These are phyloP conservation scores for Sinelater perroti DNA, from an alignment of 2,888 invertebrate genomes.

Conservation along the genomic window DNA sequence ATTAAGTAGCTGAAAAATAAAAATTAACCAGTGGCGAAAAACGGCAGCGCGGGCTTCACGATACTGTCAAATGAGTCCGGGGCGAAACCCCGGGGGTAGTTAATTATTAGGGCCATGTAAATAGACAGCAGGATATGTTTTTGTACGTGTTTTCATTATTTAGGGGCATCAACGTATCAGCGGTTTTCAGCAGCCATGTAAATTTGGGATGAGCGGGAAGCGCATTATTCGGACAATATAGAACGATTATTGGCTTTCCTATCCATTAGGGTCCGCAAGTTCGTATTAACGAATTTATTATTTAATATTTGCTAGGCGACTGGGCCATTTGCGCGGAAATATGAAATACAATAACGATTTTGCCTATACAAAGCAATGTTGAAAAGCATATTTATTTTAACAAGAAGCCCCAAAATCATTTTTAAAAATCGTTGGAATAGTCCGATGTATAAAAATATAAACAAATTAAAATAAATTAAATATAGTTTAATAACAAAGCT, in stretches of 20 bases:
- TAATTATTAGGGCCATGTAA: slow-evolving; percentile 29
- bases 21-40: too few relatives aligned
- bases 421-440: not conserved
- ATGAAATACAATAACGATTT: too few relatives aligned
- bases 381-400: too few relatives aligned
- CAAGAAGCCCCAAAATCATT: not conserved
- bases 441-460: too few relatives aligned
- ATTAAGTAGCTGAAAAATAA: not conserved
- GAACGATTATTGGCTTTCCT: too few relatives aligned
- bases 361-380: too few relatives aligned
- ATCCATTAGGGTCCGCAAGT: too few relatives aligned
- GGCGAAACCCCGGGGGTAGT: slow-evolving; percentile 8
- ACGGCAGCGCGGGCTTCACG: not conserved
- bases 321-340: too few relatives aligned
- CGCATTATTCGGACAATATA: slow-evolving; percentile 11
- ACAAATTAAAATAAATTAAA: too few relatives aligned
- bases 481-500: too few relatives aligned
- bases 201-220: slow-evolving; percentile 5
- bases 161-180: slow-evolving; percentile 23
- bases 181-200: slow-evolving; percentile 10
- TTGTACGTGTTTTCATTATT: slow-evolving; percentile 28
- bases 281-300: too few relatives aligned
- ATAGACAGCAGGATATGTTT: slow-evolving; percentile 27
- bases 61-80: not conserved
- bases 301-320: too few relatives aligned